phyloP scores from a whole-genome alignment of 2,113 vertebrate species.

The Aix galericulata region DNA sequence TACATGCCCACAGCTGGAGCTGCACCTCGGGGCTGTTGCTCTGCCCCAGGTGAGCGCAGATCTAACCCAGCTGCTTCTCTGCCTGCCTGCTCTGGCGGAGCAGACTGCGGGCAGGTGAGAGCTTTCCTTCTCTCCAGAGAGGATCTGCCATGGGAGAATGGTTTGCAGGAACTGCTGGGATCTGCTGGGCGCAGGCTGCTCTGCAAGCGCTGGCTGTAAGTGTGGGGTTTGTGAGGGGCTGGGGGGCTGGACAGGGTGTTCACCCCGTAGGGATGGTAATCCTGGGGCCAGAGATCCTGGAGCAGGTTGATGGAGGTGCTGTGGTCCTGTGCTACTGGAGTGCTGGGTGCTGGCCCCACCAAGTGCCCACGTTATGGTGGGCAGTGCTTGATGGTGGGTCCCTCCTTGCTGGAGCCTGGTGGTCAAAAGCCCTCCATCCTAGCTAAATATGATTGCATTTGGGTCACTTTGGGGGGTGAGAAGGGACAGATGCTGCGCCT shows the following conservation, averaged over 20 bases:
- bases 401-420: neutral
- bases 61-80: neutral
- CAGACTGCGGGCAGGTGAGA: neutral
- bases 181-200: conserved; percentile 35
- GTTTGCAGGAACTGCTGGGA: conserved; percentile 2
- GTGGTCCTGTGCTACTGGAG: neutral
- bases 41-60: neutral
- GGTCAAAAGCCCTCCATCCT: neutral
- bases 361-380: neutral
- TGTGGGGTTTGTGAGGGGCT: neutral
- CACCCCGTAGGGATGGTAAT: neutral
- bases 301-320: neutral
- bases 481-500: neutral
- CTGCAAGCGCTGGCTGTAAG: conserved; percentile 57
- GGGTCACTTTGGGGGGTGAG: neutral
- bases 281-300: neutral
- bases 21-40: neutral
- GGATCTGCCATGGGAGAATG: conserved; percentile 51
- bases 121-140: neutral
- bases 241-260: neutral
- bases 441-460: neutral
- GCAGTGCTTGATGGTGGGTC: neutral
- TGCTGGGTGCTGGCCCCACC: neutral
- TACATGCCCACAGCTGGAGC: neutral
- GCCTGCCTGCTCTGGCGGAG: neutral